phyloP scores from a whole-genome alignment of 2,113 vertebrate species.

The Prochilodus magdalenae region DNA sequence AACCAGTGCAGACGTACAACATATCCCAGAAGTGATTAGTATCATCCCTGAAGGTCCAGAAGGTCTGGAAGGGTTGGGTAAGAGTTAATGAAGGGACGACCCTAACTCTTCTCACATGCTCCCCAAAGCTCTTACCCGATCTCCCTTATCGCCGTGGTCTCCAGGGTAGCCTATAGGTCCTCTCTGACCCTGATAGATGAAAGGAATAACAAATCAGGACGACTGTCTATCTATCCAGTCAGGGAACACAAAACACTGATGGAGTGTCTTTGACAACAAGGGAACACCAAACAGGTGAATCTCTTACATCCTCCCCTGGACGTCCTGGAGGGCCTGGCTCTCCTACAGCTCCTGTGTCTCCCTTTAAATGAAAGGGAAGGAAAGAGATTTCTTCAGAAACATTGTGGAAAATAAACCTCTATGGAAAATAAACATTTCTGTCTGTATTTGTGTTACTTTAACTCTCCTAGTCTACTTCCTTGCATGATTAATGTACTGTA shows the following conservation, averaged over 20 bases:
- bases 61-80: background rate
- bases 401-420: too few species aligned
- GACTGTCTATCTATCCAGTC: too few species aligned
- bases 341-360: conserved; percentile 70
- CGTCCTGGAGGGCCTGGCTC: conserved; percentile 71
- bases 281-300: background rate
- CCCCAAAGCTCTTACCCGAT: conserved; percentile 66
- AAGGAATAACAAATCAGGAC: too few species aligned
- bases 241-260: background rate
- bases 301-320: conserved; percentile 78
- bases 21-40: background rate
- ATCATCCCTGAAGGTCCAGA: background rate
- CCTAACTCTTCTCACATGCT: background rate
- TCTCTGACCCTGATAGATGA: conserved; percentile 72
- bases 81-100: background rate
- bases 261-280: background rate
- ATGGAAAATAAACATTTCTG: too few species aligned
- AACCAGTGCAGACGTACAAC: background rate
- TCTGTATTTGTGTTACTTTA: too few species aligned
- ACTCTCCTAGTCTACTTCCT: too few species aligned
- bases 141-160: conserved; percentile 75
- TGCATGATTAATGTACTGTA: too few species aligned
- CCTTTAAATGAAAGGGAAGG: conserved; percentile 63
- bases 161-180: conserved; percentile 77
- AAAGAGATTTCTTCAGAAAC: too few species aligned